These are phyloP conservation scores for Enteromius argenteus DNA, from an alignment of 2,797 vertebrate species.

Conservation along the genomic window DNA sequence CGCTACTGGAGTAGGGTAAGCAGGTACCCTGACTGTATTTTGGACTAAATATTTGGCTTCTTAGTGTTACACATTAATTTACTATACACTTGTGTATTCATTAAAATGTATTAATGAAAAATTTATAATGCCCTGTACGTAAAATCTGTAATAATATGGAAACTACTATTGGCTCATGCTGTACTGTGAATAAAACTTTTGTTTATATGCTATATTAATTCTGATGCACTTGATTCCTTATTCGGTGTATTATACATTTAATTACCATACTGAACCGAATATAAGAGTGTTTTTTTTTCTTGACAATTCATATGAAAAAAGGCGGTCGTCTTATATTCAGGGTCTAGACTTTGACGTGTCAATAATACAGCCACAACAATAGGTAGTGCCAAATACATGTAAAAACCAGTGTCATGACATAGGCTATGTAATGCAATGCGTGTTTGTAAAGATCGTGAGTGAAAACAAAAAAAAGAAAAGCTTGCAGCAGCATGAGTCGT, in stretches of 20 bases:
- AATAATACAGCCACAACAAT: no score
- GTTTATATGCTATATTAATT: slow-evolving; percentile 1
- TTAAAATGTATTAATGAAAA: not conserved
- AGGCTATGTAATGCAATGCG: no score
- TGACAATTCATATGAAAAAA: no score
- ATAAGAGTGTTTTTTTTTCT: no score
- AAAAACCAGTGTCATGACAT: no score
- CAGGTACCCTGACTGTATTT: not conserved
- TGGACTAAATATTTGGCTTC: not conserved
- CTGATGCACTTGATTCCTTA: not conserved
- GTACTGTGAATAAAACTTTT: not conserved
- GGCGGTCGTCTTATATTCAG: no score
- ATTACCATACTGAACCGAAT: not conserved
- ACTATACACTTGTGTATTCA: no score
- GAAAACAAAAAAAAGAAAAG: no score
- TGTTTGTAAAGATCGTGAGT: no score
- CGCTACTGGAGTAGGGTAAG: not conserved
- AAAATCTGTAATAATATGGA: not conserved
- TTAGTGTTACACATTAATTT: not conserved
- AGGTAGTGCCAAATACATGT: no score
- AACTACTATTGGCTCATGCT: not conserved
- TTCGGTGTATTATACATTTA: not conserved
- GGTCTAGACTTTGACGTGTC: no score
- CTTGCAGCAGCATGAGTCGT: no score
- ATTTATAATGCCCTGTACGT: not conserved